phyloP scores from a whole-genome alignment of 2,888 invertebrate genomes.

The Erynnis tages region DNA sequence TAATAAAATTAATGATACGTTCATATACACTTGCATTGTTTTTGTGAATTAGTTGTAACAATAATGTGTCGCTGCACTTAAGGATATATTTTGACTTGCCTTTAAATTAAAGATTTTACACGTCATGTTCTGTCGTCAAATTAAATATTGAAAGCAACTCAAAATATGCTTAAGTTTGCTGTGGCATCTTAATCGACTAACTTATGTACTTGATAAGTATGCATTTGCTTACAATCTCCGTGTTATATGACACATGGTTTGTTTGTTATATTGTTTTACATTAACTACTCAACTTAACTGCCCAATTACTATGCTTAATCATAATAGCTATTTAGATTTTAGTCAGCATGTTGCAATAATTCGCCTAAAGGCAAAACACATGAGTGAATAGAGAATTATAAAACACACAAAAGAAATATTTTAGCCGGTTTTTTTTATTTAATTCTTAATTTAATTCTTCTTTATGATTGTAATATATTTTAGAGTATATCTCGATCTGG shows the following conservation, averaged over 20 bases:
- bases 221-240: not conserved
- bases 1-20: not conserved
- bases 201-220: not conserved
- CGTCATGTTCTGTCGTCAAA: no score
- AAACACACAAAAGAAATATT: constrained; percentile 48
- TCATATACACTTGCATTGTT: not conserved
- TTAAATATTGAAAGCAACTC: not conserved
- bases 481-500: constrained; percentile 43
- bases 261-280: constrained; percentile 9
- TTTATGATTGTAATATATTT: constrained; percentile 52
- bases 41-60: not conserved
- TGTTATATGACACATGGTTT: constrained; percentile 1
- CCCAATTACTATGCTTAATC: constrained; percentile 58
- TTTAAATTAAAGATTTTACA: no score
- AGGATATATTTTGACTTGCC: not conserved
- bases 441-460: constrained; percentile 62
- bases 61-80: not conserved
- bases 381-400: constrained; percentile 42
- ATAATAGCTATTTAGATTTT: constrained; percentile 51
- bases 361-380: constrained; percentile 60
- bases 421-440: constrained; percentile 57
- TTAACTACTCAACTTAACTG: constrained; percentile 38
- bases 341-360: constrained; percentile 73
- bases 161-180: not conserved
- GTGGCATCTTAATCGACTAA: not conserved